Conservation (phyloP, 2,888 invertebrate genomes). For the Glaucopsyche alexis region DNA sequence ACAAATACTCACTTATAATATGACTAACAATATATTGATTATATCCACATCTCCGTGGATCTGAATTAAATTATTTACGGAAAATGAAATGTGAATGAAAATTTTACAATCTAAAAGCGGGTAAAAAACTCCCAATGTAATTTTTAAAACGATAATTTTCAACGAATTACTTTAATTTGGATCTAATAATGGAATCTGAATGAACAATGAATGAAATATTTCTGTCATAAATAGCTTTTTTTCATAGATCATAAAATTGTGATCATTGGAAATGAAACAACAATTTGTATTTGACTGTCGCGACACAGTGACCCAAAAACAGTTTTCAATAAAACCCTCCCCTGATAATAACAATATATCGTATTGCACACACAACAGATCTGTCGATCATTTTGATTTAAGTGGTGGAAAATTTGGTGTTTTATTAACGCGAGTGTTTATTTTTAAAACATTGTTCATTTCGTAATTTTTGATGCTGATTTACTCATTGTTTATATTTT, state of each 20-base stretch:
- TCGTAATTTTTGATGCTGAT: neutral
- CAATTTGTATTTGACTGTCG: slow-evolving; percentile 23
- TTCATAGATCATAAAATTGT: neutral
- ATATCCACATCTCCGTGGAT: too few species aligned
- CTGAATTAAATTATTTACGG: too few species aligned
- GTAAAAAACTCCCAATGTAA: too few species aligned
- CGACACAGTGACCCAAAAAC: slow-evolving; percentile 19
- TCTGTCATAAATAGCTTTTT: neutral
- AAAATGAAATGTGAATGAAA: too few species aligned
- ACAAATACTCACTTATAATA: too few species aligned
- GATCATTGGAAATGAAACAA: neutral
- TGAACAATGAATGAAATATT: too few species aligned
- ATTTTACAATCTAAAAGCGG: too few species aligned
- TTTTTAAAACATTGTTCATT: neutral
- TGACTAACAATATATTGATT: too few species aligned
- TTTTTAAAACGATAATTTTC: too few species aligned
- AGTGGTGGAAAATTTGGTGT: neutral
- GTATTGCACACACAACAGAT: slow-evolving; percentile 6
- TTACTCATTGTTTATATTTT: neutral
- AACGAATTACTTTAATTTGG: too few species aligned
- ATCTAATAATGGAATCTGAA: too few species aligned
- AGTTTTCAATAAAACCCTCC: slow-evolving; percentile 17
- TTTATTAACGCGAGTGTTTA: neutral
- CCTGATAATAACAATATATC: slow-evolving; percentile 18
- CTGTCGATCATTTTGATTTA: slow-evolving; percentile 8